A percentile compares a stretch with the other conserved stretches of the same genome.
Evolutionary conservation across 2,113 vertebrate species (phyloP).

Genomic region (Pseudolaguvia tuberculata): DNA sequence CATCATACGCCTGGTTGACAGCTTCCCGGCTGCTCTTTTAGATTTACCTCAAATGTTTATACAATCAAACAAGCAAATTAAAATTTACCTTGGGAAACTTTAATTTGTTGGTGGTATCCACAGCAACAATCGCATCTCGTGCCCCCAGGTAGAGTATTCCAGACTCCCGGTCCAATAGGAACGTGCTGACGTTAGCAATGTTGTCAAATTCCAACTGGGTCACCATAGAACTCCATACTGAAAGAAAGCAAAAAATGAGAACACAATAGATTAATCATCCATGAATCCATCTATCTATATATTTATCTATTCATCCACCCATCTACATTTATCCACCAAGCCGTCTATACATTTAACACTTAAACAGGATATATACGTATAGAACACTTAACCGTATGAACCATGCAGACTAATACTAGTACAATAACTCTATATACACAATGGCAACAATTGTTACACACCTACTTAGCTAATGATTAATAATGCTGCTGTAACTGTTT

Average conservation of each 20-base stretch:
- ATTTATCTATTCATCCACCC: too few relatives aligned
- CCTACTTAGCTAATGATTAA: not conserved
- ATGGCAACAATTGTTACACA: not conserved
- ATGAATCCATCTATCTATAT: too few relatives aligned
- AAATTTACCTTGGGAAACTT: slow-evolving; percentile 51
- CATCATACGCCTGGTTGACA: slow-evolving; percentile 4
- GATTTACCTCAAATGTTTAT: not conserved
- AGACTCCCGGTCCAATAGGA: slow-evolving; percentile 68
- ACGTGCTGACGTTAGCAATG: slow-evolving; percentile 71
- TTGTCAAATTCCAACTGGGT: slow-evolving; percentile 29
- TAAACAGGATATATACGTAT: too few relatives aligned
- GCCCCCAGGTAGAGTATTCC: slow-evolving; percentile 75
- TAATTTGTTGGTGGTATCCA: slow-evolving; percentile 64
- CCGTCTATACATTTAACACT: too few relatives aligned
- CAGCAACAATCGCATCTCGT: slow-evolving; percentile 70
- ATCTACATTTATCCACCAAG: too few relatives aligned
- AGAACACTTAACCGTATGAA: not conserved
- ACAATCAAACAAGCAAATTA: slow-evolving; percentile 23
- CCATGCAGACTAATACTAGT: not conserved
- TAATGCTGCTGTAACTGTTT: slow-evolving; percentile 1
- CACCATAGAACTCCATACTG: slow-evolving; percentile 46
- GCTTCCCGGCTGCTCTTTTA: not conserved
- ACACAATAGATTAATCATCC: not conserved
- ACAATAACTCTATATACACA: not conserved
- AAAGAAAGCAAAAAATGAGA: not conserved